These are phyloP conservation scores for Dufourea novaeangliae DNA, from an alignment of 1,140 invertebrate species.

Conservation along the genomic window DNA sequence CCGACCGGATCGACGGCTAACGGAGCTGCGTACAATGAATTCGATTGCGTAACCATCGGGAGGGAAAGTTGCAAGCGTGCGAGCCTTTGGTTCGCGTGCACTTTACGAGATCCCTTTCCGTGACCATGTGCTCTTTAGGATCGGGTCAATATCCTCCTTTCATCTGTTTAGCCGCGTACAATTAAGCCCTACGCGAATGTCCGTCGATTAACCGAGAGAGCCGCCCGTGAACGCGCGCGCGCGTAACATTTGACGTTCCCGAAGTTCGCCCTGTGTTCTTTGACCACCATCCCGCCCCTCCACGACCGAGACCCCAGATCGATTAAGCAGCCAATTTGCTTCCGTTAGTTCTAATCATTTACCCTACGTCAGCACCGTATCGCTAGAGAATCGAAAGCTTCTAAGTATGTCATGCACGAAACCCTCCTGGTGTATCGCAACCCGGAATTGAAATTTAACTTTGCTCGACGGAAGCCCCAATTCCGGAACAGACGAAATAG, in stretches of 20 bases:
- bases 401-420: not conserved
- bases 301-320: not conserved
- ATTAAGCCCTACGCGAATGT: slow-evolving; percentile 59
- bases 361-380: not conserved
- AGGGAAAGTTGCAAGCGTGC: slow-evolving; percentile 59
- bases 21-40: slow-evolving; percentile 55
- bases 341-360: slow-evolving; percentile 1
- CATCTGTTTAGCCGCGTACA: slow-evolving; percentile 55
- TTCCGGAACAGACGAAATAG: too few relatives aligned
- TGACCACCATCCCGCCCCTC: not conserved
- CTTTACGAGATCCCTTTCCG: slow-evolving; percentile 65
- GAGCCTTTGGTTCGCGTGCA: slow-evolving; percentile 61
- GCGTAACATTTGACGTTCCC: slow-evolving; percentile 39
- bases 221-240: too few relatives aligned
- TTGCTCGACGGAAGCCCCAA: too few relatives aligned
- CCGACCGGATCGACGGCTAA: slow-evolving; percentile 24
- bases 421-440: not conserved
- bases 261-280: slow-evolving; percentile 16
- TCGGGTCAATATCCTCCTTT: slow-evolving; percentile 67
- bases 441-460: not conserved
- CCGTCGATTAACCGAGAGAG: slow-evolving; percentile 47
- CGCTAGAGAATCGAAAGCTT: not conserved
- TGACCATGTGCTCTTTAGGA: slow-evolving; percentile 66
- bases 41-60: slow-evolving; percentile 56
- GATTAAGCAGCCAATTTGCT: slow-evolving; percentile 39